phyloP scores from a whole-genome alignment of 2,888 invertebrate species.

The Eristalis intricaria region DNA sequence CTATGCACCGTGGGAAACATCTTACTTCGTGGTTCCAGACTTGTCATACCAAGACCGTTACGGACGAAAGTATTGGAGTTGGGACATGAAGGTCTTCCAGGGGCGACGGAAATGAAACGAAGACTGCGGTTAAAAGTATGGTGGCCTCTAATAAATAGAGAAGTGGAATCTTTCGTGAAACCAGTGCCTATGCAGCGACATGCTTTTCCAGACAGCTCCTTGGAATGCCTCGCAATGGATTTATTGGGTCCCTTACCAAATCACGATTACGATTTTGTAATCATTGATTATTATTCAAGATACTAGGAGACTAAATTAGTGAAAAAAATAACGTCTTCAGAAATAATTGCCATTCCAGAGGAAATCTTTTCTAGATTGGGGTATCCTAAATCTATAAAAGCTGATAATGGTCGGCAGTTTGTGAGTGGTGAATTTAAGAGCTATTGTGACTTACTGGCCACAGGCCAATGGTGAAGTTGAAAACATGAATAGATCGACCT shows the following conservation, averaged over 20 bases:
- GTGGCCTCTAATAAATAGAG: slow-evolving; percentile 16
- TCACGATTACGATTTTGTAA: slow-evolving; percentile 34
- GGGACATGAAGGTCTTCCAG: no score
- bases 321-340: slow-evolving; percentile 3
- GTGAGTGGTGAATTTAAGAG: slow-evolving; percentile 9
- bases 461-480: slow-evolving; percentile 54
- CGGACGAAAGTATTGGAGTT: no score
- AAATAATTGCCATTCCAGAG: slow-evolving; percentile 4
- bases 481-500: slow-evolving; percentile 35
- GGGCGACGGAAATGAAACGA: no score
- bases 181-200: slow-evolving; percentile 31
- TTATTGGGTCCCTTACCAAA: slow-evolving; percentile 31
- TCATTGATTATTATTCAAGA: no score
- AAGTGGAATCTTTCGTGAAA: background rate
- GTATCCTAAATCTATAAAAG: slow-evolving; percentile 30
- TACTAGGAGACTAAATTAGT: slow-evolving; percentile 12
- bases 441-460: slow-evolving; percentile 55
- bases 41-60: no score
- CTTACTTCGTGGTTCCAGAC: no score
- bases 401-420: slow-evolving; percentile 25
- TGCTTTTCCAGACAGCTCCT: slow-evolving; percentile 7
- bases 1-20: no score
- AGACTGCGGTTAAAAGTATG: no score
- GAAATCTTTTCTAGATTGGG: slow-evolving; percentile 24
- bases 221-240: slow-evolving; percentile 22